Conservation (phyloP, 2,797 vertebrate species). For the Ctenosaura bakeri region DNA sequence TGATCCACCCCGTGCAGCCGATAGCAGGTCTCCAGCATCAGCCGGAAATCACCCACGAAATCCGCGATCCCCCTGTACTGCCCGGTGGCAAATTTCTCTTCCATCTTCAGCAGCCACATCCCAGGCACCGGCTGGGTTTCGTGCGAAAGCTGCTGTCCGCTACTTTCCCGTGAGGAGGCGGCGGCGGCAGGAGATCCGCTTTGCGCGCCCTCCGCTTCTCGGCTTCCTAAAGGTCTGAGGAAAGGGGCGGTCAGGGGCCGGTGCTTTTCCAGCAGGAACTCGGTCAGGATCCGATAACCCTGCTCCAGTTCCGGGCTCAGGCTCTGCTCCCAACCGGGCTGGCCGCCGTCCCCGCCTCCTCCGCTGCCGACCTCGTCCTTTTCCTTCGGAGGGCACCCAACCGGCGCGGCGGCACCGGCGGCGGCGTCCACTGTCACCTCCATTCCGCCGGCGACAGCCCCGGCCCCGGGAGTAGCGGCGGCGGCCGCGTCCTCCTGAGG, state of each 20-base stretch:
- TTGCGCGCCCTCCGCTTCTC: constrained; percentile 47
- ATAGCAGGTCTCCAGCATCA: constrained; percentile 95
- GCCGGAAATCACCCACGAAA: constrained; percentile 94
- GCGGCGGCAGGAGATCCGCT: constrained; percentile 34
- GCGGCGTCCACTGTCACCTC: neutral
- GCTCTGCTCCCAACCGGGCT: constrained; percentile 76
- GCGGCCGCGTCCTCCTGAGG: too few relatives aligned
- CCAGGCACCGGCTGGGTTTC: constrained; percentile 58
- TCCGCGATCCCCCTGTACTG: constrained; percentile 91
- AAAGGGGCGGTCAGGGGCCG: constrained; percentile 87
- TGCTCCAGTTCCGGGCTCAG: constrained; percentile 92
- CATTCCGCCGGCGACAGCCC: neutral
- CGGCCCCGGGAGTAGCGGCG: too few relatives aligned
- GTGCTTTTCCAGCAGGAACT: constrained; percentile 93
- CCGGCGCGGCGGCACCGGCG: constrained; percentile 2
- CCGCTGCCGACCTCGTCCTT: constrained; percentile 24
- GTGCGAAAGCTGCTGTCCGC: constrained; percentile 26
- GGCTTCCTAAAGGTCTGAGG: constrained; percentile 73
- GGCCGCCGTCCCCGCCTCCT: constrained; percentile 35
- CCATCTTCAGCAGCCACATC: constrained; percentile 89
- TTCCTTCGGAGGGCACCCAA: constrained; percentile 8
- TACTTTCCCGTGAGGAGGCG: constrained; percentile 11
- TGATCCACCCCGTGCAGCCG: constrained; percentile 94
- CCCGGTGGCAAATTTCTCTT: constrained; percentile 89
- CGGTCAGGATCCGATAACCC: constrained; percentile 89